phyloP scores from a whole-genome alignment of 2,888 invertebrate genomes.

The Resseliella maxima region DNA sequence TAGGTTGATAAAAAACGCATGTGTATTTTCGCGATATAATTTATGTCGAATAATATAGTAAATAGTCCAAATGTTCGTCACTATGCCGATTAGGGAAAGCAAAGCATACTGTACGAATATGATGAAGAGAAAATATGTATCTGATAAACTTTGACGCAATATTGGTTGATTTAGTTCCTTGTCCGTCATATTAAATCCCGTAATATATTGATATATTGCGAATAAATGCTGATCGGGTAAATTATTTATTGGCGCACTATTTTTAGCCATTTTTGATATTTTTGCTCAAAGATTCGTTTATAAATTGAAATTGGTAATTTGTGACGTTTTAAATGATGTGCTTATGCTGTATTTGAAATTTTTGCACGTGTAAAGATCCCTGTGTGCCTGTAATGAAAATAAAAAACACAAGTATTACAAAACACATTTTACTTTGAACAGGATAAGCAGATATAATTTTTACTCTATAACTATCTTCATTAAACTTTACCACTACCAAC shows the following conservation, averaged over 20 bases:
- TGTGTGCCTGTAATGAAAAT: no score
- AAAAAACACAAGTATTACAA: no score
- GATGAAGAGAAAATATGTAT: slow-evolving; percentile 73
- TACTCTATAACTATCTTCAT: no score
- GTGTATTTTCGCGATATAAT: slow-evolving; percentile 74
- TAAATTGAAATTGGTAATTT: slow-evolving; percentile 19
- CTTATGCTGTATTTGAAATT: background rate
- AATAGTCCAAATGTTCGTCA: slow-evolving; percentile 72
- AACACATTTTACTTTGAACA: no score
- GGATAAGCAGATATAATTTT: no score
- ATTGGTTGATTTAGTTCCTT: slow-evolving; percentile 73
- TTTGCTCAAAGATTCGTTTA: background rate
- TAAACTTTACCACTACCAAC: no score
- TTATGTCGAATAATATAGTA: slow-evolving; percentile 69
- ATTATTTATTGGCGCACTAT: background rate
- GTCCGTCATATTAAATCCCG: slow-evolving; percentile 14
- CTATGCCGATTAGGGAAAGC: slow-evolving; percentile 70
- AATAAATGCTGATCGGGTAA: background rate
- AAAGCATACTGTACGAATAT: slow-evolving; percentile 73
- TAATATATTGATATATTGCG: background rate
- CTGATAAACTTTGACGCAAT: slow-evolving; percentile 70
- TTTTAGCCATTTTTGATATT: background rate
- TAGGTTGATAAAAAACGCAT: slow-evolving; percentile 75
- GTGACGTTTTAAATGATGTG: background rate
- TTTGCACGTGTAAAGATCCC: no score